phyloP scores from a whole-genome alignment of 2,113 vertebrate species.

The Jaculus jaculus region DNA sequence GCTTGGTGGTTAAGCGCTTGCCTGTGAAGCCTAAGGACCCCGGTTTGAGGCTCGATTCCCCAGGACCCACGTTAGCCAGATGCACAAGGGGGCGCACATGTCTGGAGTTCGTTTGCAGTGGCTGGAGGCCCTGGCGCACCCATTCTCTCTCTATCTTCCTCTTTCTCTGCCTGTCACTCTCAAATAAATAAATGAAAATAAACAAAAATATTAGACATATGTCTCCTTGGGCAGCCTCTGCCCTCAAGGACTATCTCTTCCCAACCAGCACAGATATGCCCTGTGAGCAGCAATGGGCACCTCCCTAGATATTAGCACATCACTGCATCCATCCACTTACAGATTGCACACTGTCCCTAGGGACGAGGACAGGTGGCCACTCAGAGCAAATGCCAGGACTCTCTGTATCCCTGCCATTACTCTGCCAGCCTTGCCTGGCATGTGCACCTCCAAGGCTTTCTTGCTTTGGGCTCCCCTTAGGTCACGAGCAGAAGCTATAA shows the following conservation, averaged over 20 bases:
- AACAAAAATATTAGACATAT: neutral
- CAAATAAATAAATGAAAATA: no score
- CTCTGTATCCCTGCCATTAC: neutral
- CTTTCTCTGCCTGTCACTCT: no score
- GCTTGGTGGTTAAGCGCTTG: no score
- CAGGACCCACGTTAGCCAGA: no score
- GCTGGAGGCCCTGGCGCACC: no score
- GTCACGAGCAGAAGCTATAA: neutral
- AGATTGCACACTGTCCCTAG: fast-evolving
- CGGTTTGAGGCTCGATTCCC: no score
- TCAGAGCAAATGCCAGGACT: neutral
- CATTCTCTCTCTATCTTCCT: no score
- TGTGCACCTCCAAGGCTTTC: neutral
- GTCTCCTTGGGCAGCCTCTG: neutral
- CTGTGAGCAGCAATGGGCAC: neutral
- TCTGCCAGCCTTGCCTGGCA: neutral
- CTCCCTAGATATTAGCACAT: neutral
- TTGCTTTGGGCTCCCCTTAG: neutral
- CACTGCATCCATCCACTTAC: no score
- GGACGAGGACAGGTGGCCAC: no score
- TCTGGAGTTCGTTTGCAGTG: no score
- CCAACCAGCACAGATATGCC: fast-evolving
- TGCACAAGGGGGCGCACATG: no score
- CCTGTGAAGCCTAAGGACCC: no score
- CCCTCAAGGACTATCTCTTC: neutral